Evolutionary conservation across 2,797 vertebrate species (phyloP), one percentile per base, ranked within the genome.

Genomic region (Dendrocincla tyrannina): DNA sequence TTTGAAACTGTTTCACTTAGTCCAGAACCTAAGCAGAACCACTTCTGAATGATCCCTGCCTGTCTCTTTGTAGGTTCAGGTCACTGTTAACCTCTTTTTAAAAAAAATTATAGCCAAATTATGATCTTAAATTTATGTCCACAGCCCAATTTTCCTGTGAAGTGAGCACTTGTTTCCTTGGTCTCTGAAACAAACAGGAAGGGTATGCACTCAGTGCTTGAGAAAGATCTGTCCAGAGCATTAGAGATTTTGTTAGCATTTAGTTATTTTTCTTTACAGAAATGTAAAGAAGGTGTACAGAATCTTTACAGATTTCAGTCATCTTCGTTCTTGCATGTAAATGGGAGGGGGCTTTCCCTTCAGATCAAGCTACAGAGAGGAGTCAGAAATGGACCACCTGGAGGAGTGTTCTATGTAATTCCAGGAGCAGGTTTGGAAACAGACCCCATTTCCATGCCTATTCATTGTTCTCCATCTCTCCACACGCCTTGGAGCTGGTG

Each of bases 181-280:
- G 41, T 66, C 25, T 56, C 23, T 63, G 47, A 85, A 81, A 11
- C 53, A 52, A 77, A 13, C 49, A 77, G 67, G 24, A 73, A 25
- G 0, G 0, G 33, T 35, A 1, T 1, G 0, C 59, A 10, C 68
- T 91, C 8, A 24, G 44, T 59, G 63, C 53, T 85, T 60, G 58
- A 66, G 64, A 72, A 93, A 37, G 63, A 74, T 62, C 6, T 52
- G 30, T 27, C 28, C 44, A 64, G 47, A 82, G 30, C 41, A 15
- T 88, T 58, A 66, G 62, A 67, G 33, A 11, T 39, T 39, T 72
- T 58, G 59, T 76, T 62, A 60, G n/a, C 9, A 23, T 56, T 66
- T 59, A 49, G 42, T 84, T 58, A 30, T 62, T 44, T 28, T 56
- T 88, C 28, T 69, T 81, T n/a, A 24, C 7, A 9, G 52, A 53